Percentiles rank a stretch among this genome's conserved stretches.
phyloP scores from a whole-genome alignment of 2,113 vertebrate genomes.

The Amia ocellicauda region DNA sequence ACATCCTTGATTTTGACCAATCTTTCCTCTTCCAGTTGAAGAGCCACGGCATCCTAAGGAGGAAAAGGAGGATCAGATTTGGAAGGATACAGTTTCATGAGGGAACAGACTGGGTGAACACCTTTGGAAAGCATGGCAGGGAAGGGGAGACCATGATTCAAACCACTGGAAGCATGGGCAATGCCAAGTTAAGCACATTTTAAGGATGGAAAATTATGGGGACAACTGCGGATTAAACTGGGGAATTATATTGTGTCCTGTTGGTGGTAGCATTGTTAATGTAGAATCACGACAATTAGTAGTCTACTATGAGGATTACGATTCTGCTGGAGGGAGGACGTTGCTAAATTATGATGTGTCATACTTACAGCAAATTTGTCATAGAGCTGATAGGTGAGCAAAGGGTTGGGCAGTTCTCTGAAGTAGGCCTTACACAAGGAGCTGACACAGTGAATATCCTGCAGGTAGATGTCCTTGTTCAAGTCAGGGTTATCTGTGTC shows the following conservation, averaged over 20 bases:
- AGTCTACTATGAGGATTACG: no score
- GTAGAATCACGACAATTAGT: no score
- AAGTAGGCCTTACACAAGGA: constrained; percentile 93
- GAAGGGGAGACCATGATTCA: no score
- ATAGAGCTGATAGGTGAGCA: constrained; percentile 93
- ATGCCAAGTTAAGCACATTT: no score
- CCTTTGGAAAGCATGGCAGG: neutral
- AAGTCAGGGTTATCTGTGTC: constrained; percentile 78
- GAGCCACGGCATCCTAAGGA: constrained; percentile 81
- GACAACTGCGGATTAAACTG: no score
- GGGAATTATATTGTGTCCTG: no score
- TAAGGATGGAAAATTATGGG: no score
- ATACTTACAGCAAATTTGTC: constrained; percentile 88
- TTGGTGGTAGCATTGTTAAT: no score
- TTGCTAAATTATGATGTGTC: neutral
- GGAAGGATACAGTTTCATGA: no score
- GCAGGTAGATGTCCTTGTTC: constrained; percentile 77
- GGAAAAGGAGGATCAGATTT: neutral
- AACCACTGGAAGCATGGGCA: no score
- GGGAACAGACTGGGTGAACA: no score
- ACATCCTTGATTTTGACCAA: constrained; percentile 86
- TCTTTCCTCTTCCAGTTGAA: constrained; percentile 81
- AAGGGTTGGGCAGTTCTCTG: constrained; percentile 88
- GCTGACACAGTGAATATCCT: constrained; percentile 94
- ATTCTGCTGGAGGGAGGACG: no score